A percentile compares a stretch with the other conserved stretches of the same genome.
These are phyloP conservation scores for Boulengeromyrus knoepffleri DNA, from an alignment of 2,113 vertebrate genomes.

Conservation along the genomic window DNA sequence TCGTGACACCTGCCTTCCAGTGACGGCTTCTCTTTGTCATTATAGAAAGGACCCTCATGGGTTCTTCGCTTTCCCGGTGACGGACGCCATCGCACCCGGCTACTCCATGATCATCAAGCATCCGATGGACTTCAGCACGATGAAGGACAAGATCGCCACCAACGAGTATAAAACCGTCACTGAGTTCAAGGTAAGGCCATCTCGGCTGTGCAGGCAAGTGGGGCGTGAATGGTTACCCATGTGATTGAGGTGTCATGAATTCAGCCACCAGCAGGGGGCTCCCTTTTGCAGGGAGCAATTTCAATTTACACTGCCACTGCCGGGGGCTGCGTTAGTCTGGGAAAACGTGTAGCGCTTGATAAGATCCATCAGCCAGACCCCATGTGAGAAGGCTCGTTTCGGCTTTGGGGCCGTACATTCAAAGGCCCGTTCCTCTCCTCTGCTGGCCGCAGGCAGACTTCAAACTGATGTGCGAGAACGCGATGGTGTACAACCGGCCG, in stretches of 20 bases:
- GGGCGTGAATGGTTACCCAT: too few species aligned
- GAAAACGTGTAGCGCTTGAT: not conserved
- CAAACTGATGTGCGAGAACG: slow-evolving; percentile 98
- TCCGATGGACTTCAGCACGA: slow-evolving; percentile 97
- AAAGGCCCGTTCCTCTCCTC: slow-evolving; percentile 13
- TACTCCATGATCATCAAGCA: slow-evolving; percentile 98
- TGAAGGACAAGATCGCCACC: slow-evolving; percentile 89
- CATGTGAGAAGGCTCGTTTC: not conserved
- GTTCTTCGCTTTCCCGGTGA: slow-evolving; percentile 95
- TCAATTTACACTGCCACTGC: not conserved
- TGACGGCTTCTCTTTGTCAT: slow-evolving; percentile 19
- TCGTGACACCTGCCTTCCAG: not conserved
- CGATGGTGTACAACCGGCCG: slow-evolving; percentile 96
- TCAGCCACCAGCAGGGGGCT: not conserved
- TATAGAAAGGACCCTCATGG: slow-evolving; percentile 92
- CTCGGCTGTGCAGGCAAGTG: too few species aligned
- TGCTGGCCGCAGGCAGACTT: slow-evolving; percentile 80
- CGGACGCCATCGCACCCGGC: slow-evolving; percentile 92
- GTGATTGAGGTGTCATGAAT: not conserved
- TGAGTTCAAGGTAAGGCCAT: slow-evolving; percentile 81
- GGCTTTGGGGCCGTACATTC: not conserved
- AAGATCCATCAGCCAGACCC: not conserved
- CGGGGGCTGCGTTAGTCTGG: not conserved
- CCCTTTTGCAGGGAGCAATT: not conserved
- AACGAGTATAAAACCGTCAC: slow-evolving; percentile 96